Conservation (phyloP, 1,140 invertebrate species). For the Meloidogyne chitwoodi region DNA sequence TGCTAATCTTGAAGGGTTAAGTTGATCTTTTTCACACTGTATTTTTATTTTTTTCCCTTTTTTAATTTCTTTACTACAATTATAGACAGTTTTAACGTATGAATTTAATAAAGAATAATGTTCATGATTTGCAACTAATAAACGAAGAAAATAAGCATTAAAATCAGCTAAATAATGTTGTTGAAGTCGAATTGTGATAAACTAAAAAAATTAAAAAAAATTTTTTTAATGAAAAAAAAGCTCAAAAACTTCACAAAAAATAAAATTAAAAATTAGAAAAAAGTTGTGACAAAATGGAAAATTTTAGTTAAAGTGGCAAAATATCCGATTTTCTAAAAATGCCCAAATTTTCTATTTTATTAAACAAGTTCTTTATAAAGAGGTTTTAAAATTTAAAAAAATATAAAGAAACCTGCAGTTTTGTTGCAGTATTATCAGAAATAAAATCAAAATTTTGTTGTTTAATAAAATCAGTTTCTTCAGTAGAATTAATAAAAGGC, state of each 20-base stretch:
- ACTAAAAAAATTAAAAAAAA: conserved; percentile 15
- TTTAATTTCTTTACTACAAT: conserved; percentile 16
- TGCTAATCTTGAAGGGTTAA: conserved; percentile 1
- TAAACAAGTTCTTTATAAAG: no score
- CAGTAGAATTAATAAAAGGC: neutral
- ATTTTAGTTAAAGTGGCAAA: no score
- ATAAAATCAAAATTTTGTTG: neutral
- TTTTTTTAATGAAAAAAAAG: neutral
- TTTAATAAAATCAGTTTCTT: neutral
- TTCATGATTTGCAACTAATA: conserved; percentile 51
- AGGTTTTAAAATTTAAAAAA: no score
- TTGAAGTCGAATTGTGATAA: conserved; percentile 34
- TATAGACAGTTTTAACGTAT: conserved; percentile 49
- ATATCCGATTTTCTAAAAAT: no score
- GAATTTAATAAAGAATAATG: conserved; percentile 48
- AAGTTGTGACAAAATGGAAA: neutral
- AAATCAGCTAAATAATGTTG: conserved; percentile 43
- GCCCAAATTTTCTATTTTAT: no score
- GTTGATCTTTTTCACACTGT: conserved; percentile 1
- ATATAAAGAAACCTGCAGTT: neutral
- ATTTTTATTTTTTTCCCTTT: conserved; percentile 1
- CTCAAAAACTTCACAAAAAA: neutral
- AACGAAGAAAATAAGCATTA: conserved; percentile 51
- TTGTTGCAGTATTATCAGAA: neutral
- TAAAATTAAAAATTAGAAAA: no score